phyloP scores from a whole-genome alignment of 2,888 invertebrate species.

The Bibio marci region DNA sequence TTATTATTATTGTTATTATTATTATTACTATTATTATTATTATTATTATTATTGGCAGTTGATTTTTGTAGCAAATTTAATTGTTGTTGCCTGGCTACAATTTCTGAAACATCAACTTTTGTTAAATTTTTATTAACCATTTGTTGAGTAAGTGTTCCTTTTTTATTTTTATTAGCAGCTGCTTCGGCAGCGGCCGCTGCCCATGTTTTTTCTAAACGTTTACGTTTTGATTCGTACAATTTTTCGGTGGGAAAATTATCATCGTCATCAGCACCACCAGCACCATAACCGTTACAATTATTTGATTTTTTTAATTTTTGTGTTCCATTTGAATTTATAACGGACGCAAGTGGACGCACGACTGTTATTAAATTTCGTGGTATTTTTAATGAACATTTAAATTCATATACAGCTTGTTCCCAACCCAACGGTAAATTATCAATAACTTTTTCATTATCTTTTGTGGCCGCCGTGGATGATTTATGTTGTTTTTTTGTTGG shows the following conservation, averaged over 20 bases:
- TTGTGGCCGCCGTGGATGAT: background rate
- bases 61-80: too few species aligned
- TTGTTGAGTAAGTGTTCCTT: constrained; percentile 23
- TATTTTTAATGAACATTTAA: constrained; percentile 66
- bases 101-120: background rate
- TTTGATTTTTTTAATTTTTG: too few species aligned
- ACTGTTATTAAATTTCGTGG: constrained; percentile 66
- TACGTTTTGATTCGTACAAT: too few species aligned
- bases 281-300: too few species aligned
- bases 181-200: background rate
- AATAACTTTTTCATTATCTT: constrained; percentile 19
- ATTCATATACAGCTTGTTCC: constrained; percentile 70
- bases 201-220: too few species aligned
- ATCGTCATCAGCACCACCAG: too few species aligned
- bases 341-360: constrained; percentile 37
- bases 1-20: too few species aligned
- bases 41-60: too few species aligned
- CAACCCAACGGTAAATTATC: constrained; percentile 52
- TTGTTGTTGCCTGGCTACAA: background rate
- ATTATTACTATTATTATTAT: too few species aligned
- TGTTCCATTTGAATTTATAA: too few species aligned
- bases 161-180: constrained; percentile 23
- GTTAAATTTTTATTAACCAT: background rate
- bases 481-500: background rate
- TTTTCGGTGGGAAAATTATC: too few species aligned